Conservation (phyloP, 1,140 invertebrate species). For the Protaetia brevitarsis region DNA sequence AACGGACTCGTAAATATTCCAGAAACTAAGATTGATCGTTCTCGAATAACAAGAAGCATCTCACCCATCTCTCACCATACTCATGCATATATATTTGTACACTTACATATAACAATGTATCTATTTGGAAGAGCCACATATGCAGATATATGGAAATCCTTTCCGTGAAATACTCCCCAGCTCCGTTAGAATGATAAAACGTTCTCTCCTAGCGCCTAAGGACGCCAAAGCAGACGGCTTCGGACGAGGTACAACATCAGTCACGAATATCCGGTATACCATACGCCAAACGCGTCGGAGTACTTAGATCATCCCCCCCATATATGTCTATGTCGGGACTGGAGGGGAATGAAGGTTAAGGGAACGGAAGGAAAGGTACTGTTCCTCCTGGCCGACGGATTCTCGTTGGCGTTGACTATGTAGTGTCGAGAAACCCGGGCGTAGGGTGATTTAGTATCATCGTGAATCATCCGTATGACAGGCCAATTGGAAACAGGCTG, state of each 20-base stretch:
- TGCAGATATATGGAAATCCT: slow-evolving; percentile 9
- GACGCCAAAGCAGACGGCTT: background rate
- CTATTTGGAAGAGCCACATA: background rate
- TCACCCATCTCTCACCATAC: background rate
- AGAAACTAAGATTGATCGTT: slow-evolving; percentile 1
- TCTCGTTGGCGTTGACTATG: background rate
- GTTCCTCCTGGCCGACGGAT: background rate
- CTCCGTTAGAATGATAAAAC: background rate
- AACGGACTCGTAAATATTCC: too few species aligned
- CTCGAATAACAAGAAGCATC: background rate
- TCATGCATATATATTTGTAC: background rate
- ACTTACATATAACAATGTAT: background rate
- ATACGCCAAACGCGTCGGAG: background rate
- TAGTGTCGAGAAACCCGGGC: background rate
- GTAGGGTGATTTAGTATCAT: background rate
- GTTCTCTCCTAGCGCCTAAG: background rate
- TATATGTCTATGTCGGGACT: background rate
- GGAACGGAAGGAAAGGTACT: background rate
- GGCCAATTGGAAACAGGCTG: slow-evolving; percentile 13
- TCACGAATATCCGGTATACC: slow-evolving; percentile 10
- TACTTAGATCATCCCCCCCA: slow-evolving; percentile 1
- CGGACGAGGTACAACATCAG: slow-evolving; percentile 12
- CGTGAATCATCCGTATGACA: slow-evolving; percentile 9
- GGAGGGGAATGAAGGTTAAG: background rate
- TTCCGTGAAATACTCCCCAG: background rate